A percentile compares a stretch with the other conserved stretches of the same genome.
Evolutionary conservation across 2,888 invertebrate genomes (phyloP).

Genomic region (Rhodophaea formosa): DNA sequence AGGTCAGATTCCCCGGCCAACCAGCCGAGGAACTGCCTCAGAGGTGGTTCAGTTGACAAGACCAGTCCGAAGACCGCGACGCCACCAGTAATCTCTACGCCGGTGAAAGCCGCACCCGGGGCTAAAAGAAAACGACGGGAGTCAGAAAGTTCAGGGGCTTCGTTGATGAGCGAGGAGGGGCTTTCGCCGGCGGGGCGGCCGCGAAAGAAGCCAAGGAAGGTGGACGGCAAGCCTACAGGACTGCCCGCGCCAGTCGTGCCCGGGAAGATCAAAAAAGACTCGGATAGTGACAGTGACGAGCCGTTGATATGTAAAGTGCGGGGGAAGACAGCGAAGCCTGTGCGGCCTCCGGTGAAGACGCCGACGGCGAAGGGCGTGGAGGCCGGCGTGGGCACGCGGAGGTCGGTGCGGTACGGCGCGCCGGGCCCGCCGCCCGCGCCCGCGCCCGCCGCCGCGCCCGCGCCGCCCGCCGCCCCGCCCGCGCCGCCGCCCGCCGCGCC

Average conservation of each 20-base stretch:
- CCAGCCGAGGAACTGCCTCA: constrained; percentile 51
- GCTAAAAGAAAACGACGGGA: constrained; percentile 89
- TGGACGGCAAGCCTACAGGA: constrained; percentile 66
- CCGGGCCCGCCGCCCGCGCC: constrained; percentile 77
- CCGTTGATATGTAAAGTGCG: constrained; percentile 88
- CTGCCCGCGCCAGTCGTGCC: constrained; percentile 66
- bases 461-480: constrained; percentile 42
- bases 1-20: constrained; percentile 64
- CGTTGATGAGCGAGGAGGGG: constrained; percentile 81
- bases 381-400: constrained; percentile 25
- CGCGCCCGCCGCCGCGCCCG: constrained; percentile 32
- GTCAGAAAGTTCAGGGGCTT: constrained; percentile 87
- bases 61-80: constrained; percentile 49
- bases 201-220: constrained; percentile 64
- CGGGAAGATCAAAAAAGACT: constrained; percentile 82
- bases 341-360: constrained; percentile 36
- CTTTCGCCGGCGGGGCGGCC: constrained; percentile 58
- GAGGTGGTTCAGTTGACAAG: constrained; percentile 64
- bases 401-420: constrained; percentile 31
- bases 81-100: constrained; percentile 35
- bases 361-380: constrained; percentile 38
- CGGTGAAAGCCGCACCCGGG: constrained; percentile 71
- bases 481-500: constrained; percentile 46
- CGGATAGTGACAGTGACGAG: constrained; percentile 90
- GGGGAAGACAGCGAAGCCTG: constrained; percentile 54